Percentiles rank a stretch among this genome's conserved stretches.
Evolutionary conservation across 2,797 vertebrate species (phyloP).

Genomic region (Mormyrus proboscirostris): DNA sequence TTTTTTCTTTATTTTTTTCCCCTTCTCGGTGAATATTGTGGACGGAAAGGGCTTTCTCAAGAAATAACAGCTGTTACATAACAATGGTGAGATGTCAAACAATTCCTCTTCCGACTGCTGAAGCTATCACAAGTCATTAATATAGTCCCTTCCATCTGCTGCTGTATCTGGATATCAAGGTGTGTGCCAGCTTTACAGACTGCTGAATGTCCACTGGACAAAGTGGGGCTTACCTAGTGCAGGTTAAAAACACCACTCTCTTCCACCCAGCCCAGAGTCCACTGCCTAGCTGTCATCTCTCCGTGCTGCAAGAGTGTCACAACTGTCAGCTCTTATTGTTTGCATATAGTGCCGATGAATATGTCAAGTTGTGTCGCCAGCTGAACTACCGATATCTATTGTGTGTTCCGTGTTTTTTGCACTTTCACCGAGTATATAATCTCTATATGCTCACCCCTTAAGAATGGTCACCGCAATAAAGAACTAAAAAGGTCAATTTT

Average conservation of each 20-base stretch:
- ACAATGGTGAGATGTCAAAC: slow-evolving; percentile 60
- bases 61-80: slow-evolving; percentile 68
- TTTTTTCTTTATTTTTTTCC: slow-evolving; percentile 20
- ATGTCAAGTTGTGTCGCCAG: background rate
- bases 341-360: background rate
- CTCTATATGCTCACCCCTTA: background rate
- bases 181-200: slow-evolving; percentile 28
- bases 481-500: background rate
- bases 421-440: background rate
- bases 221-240: background rate
- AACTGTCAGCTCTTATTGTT: slow-evolving; percentile 7
- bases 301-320: background rate
- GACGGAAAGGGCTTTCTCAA: slow-evolving; percentile 43
- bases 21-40: slow-evolving; percentile 42
- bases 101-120: slow-evolving; percentile 60
- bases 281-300: background rate
- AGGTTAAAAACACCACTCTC: background rate
- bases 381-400: background rate
- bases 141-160: slow-evolving; percentile 52
- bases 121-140: slow-evolving; percentile 67
- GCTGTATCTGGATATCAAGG: slow-evolving; percentile 49
- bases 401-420: background rate
- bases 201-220: background rate
- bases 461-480: background rate
- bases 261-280: background rate